Conservation (phyloP, 2,797 vertebrate genomes). For the Aulostomus chinensis region DNA sequence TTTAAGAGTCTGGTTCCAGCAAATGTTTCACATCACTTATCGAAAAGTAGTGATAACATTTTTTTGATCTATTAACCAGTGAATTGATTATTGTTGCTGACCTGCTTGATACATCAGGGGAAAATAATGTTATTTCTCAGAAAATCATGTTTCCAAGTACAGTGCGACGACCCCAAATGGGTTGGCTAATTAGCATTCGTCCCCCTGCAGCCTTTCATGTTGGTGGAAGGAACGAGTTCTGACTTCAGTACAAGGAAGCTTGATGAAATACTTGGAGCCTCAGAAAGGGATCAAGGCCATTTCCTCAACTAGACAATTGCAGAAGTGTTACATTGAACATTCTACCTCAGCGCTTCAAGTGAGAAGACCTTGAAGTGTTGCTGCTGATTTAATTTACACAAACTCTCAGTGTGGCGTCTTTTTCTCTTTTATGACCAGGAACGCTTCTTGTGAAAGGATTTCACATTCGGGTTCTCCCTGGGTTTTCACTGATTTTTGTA, state of each 20-base stretch:
- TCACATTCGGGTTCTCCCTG: no score
- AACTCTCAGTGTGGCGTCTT: neutral
- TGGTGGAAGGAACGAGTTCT: slow-evolving; percentile 39
- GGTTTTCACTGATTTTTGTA: no score
- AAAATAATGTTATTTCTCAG: no score
- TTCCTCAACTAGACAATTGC: slow-evolving; percentile 51
- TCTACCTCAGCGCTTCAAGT: slow-evolving; percentile 14
- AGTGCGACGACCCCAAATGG: no score
- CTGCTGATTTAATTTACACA: slow-evolving; percentile 13
- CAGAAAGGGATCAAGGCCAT: slow-evolving; percentile 39
- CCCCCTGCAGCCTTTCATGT: slow-evolving; percentile 13
- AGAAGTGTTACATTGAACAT: slow-evolving; percentile 29
- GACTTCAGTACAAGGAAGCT: slow-evolving; percentile 62
- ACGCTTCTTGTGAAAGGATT: slow-evolving; percentile 24
- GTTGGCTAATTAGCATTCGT: no score
- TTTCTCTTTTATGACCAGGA: slow-evolving; percentile 1
- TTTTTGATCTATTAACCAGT: no score
- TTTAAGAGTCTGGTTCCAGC: no score
- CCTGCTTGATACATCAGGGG: no score
- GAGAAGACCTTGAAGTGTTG: slow-evolving; percentile 7
- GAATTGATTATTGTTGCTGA: no score
- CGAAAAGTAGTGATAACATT: no score
- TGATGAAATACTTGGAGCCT: slow-evolving; percentile 16
- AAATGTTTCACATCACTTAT: no score
- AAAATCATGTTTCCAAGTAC: no score